These are phyloP conservation scores for Cyanoliseus patagonus DNA, from an alignment of 2,113 vertebrate species.

Conservation along the genomic window DNA sequence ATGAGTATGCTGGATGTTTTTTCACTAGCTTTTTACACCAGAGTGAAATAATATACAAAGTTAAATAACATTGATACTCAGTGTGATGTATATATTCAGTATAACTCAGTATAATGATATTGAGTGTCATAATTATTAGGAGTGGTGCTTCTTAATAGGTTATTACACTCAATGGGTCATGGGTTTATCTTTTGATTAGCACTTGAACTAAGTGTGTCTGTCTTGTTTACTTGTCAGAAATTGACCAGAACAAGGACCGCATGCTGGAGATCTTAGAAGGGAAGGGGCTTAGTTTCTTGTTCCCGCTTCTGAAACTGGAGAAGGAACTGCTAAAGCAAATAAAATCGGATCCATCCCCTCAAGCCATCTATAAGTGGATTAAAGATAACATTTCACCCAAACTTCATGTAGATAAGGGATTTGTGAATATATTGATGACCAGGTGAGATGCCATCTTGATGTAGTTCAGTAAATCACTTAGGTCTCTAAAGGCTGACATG, in stretches of 20 bases:
- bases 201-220: background rate
- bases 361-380: constrained; percentile 99
- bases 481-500: accelerated
- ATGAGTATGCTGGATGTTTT: background rate
- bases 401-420: constrained; percentile 98
- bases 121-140: background rate
- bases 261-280: constrained; percentile 99
- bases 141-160: background rate
- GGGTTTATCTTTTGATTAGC: too few relatives aligned
- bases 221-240: constrained; percentile 78
- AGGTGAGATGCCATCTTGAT: constrained; percentile 75
- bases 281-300: constrained; percentile 97
- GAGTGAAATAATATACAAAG: background rate
- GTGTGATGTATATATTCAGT: too few relatives aligned
- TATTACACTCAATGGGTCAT: too few relatives aligned
- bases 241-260: constrained; percentile 98
- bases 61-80: background rate
- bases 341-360: constrained; percentile 94
- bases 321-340: constrained; percentile 98
- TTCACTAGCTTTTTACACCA: background rate
- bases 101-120: background rate
- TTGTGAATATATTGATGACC: constrained; percentile 99
- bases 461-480: accelerated
- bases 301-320: constrained; percentile 97
- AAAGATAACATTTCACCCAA: constrained; percentile 99